Conservation (phyloP, 1,140 invertebrate species). For the Drosophila melanogaster region Release_6_plus_ISO1_MT NT_033777.3:28244001-28244500, state of each 20-base stretch:
- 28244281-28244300: constrained; percentile 78
- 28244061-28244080: constrained; percentile 10
- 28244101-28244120: constrained; percentile 80
- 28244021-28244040: too few relatives aligned
- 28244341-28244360: constrained; percentile 76
- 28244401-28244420: constrained; percentile 52
- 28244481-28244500: not conserved
- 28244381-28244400: constrained; percentile 47
- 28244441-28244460: not conserved
- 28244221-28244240: constrained; percentile 36
- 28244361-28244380: constrained; percentile 79
- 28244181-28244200: constrained; percentile 81
- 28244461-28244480: not conserved
- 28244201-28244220: constrained; percentile 74
- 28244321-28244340: constrained; percentile 82
- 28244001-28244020: not conserved
- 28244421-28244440: constrained; percentile 23
- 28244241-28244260: constrained; percentile 12
- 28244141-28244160: constrained; percentile 3
- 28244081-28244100: constrained; percentile 23
- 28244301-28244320: constrained; percentile 79
- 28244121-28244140: constrained; percentile 66
- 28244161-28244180: constrained; percentile 57
- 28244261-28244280: constrained; percentile 65
- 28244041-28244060: not conserved